Evolutionary conservation across 1,140 invertebrate genomes (phyloP).

Genomic region (Solenopsis fugax): DNA sequence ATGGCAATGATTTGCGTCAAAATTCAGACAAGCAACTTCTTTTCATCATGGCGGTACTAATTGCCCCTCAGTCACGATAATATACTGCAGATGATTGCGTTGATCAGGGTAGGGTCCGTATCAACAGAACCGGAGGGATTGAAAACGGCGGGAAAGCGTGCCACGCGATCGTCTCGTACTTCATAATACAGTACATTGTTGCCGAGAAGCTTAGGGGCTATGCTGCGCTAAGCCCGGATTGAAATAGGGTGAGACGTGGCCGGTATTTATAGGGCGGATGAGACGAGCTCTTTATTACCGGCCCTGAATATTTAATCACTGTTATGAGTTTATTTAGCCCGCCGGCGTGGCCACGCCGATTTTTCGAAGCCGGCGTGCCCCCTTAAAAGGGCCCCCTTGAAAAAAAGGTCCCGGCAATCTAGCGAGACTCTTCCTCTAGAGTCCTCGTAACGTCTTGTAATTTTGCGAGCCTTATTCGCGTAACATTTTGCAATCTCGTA

Average conservation of each 20-base stretch:
- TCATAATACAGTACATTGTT: slow-evolving; percentile 83
- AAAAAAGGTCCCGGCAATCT: slow-evolving; percentile 45
- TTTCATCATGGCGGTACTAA: slow-evolving; percentile 67
- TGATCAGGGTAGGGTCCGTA: slow-evolving; percentile 66
- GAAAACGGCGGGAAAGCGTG: slow-evolving; percentile 63
- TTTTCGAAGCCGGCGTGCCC: slow-evolving; percentile 40
- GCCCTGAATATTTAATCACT: slow-evolving; percentile 83
- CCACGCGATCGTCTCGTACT: slow-evolving; percentile 68
- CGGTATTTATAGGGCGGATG: slow-evolving; percentile 73
- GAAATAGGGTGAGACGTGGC: slow-evolving; percentile 73
- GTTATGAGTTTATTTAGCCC: slow-evolving; percentile 82
- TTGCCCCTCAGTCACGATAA: slow-evolving; percentile 76
- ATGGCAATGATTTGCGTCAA: neutral
- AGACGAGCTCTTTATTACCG: slow-evolving; percentile 80
- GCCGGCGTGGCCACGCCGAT: slow-evolving; percentile 42
- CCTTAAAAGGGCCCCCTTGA: slow-evolving; percentile 42
- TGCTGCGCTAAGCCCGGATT: slow-evolving; percentile 76
- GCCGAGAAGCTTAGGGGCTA: slow-evolving; percentile 77
- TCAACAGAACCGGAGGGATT: slow-evolving; percentile 41
- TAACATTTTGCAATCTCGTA: slow-evolving; percentile 29
- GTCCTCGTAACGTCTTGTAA: slow-evolving; percentile 50
- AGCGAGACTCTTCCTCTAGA: slow-evolving; percentile 8
- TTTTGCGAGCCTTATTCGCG: slow-evolving; percentile 30
- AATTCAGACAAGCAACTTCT: slow-evolving; percentile 20
- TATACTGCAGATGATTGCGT: slow-evolving; percentile 77